phyloP scores from a whole-genome alignment of 2,888 invertebrate species.

The Agrotis segetum region DNA sequence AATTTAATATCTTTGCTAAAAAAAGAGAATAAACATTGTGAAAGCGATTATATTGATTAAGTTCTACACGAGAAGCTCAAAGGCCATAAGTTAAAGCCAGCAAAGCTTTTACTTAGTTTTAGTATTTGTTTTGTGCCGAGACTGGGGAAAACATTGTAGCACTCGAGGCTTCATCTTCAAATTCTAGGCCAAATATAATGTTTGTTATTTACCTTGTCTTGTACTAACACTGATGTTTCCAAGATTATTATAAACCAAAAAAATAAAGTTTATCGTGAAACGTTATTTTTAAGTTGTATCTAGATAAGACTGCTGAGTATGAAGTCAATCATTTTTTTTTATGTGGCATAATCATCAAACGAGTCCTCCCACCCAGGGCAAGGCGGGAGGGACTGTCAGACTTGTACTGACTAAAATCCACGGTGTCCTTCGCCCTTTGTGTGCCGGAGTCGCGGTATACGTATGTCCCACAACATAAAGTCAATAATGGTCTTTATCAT shows the following conservation, averaged over 20 bases:
- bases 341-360: no score
- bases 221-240: conserved; percentile 36
- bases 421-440: no score
- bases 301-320: not conserved
- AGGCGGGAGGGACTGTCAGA: no score
- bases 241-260: conserved; percentile 40
- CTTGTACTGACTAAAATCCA: no score
- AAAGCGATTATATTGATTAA: conserved; percentile 59
- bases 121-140: conserved; percentile 60
- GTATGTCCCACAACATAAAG: no score
- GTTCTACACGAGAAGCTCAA: conserved; percentile 42
- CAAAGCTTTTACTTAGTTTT: conserved; percentile 61
- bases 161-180: conserved; percentile 51
- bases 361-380: no score
- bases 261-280: not conserved
- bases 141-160: conserved; percentile 53
- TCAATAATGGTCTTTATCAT: not conserved
- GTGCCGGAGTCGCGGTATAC: no score
- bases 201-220: conserved; percentile 56
- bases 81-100: conserved; percentile 49
- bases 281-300: conserved; percentile 1
- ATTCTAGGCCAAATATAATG: conserved; percentile 60
- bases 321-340: no score
- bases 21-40: conserved; percentile 55
- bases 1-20: conserved; percentile 38